phyloP scores from a whole-genome alignment of 2,888 invertebrate genomes.

The Frankliniella fusca region DNA sequence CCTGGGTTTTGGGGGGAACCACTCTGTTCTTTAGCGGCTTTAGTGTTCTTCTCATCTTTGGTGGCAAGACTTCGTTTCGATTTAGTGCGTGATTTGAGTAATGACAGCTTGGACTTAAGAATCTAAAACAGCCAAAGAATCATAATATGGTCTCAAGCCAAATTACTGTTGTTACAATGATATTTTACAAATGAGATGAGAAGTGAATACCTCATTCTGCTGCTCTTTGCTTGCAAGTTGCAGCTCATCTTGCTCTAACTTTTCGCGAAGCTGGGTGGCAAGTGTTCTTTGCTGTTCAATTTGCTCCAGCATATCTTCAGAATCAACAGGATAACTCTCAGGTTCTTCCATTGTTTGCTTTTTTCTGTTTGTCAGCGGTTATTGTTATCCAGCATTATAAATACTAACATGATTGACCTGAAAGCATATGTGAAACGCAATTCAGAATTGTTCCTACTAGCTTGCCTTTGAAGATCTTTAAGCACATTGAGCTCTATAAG shows the following conservation, averaged over 20 bases:
- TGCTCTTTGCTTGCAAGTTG: conserved; percentile 8
- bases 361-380: background rate
- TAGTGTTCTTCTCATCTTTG: background rate
- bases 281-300: conserved; percentile 5
- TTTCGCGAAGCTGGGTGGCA: background rate
- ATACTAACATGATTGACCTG: background rate
- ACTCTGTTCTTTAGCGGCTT: background rate
- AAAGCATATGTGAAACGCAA: background rate
- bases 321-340: background rate
- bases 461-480: background rate
- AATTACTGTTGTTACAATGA: too few species aligned
- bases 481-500: background rate
- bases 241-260: conserved; percentile 3
- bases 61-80: background rate
- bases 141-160: too few species aligned
- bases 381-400: background rate
- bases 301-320: conserved; percentile 2
- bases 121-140: background rate
- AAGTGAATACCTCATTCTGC: background rate
- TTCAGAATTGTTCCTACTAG: too few species aligned
- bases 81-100: background rate
- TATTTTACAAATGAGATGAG: too few species aligned
- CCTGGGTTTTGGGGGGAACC: background rate
- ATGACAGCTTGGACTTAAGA: background rate
- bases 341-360: background rate